Conservation (phyloP, 2,888 invertebrate species). For the Trachelus iudaicus region DNA sequence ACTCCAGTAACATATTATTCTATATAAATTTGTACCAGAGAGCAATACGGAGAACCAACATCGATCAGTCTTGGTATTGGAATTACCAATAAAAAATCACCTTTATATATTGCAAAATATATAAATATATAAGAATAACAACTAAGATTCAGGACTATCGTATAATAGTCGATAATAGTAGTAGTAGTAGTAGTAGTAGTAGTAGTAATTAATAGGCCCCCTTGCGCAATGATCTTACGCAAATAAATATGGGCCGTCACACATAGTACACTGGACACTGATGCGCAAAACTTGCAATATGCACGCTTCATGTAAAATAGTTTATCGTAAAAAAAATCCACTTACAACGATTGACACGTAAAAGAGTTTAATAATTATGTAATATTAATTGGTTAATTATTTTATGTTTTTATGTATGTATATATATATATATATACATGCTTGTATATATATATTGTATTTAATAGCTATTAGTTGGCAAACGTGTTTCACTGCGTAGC, state of each 20-base stretch:
- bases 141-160: slow-evolving; percentile 57
- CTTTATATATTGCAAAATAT: slow-evolving; percentile 60
- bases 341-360: slow-evolving; percentile 53
- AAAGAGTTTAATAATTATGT: slow-evolving; percentile 51
- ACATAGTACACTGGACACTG: slow-evolving; percentile 41
- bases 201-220: slow-evolving; percentile 47
- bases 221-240: slow-evolving; percentile 31
- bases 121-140: slow-evolving; percentile 61
- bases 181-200: slow-evolving; percentile 38
- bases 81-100: slow-evolving; percentile 60
- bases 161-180: slow-evolving; percentile 47
- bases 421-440: background rate
- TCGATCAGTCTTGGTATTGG: slow-evolving; percentile 65
- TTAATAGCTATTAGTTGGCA: slow-evolving; percentile 59
- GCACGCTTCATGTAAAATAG: slow-evolving; percentile 51
- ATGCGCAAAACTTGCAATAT: slow-evolving; percentile 38
- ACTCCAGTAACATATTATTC: background rate
- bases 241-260: slow-evolving; percentile 38
- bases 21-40: slow-evolving; percentile 25
- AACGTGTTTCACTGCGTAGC: slow-evolving; percentile 45
- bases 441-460: slow-evolving; percentile 31
- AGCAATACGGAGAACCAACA: slow-evolving; percentile 62
- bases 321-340: slow-evolving; percentile 51
- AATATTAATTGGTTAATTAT: slow-evolving; percentile 52
- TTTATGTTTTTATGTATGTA: slow-evolving; percentile 33